Evolutionary conservation across 2,113 vertebrate genomes (phyloP), one percentile per base, ranked within the genome.

Genomic region (Syngnathus floridae): DNA sequence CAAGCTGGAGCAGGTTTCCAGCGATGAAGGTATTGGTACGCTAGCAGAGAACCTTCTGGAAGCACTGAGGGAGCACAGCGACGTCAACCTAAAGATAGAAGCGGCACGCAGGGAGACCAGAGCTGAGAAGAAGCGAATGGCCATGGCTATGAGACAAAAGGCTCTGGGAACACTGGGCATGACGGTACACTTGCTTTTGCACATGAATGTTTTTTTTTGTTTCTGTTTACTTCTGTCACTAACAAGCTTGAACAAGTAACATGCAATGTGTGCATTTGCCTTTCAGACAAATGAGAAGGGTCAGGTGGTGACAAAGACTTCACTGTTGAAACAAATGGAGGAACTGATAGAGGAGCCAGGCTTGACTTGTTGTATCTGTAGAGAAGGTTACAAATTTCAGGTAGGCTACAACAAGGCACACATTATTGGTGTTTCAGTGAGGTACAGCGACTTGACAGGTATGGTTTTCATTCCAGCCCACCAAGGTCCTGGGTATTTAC

Each of bases 381-480:
- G 97, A 78, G 97, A 99, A 79, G 97, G 97, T 55, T 99, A 99
- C 89, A 99, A 98, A 86, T 99, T 99, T 79, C 97, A 99, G 95
- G 97, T 96, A 31, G 26, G 26, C 26, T 31, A 88, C 49, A 35
- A 35, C 2, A 21, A 37, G 17, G 35, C 9, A 40, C n/a, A 36
- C 38, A 5, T 35, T 38, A 41, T 31, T 31, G 17, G 13, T 37
- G 4, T 58, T 43, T 5, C 7, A 13, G 10, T 45, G 9, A 26
- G 1, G 16, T 60, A n/a, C 38, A 36, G 45, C 31, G 36, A 63
- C 10, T 19, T 36, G 49, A 26, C 31, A n/a, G 36, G 11, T 48
- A 36, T 62, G 75, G 36, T 17, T 67, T 1, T 79, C 26, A 14
- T 60, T 7, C 7, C 36, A 99, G 97, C 95, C 96, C 14, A 94